Evolutionary conservation across 2,888 invertebrate species (phyloP).

Genomic region (Brachyptera putata): DNA sequence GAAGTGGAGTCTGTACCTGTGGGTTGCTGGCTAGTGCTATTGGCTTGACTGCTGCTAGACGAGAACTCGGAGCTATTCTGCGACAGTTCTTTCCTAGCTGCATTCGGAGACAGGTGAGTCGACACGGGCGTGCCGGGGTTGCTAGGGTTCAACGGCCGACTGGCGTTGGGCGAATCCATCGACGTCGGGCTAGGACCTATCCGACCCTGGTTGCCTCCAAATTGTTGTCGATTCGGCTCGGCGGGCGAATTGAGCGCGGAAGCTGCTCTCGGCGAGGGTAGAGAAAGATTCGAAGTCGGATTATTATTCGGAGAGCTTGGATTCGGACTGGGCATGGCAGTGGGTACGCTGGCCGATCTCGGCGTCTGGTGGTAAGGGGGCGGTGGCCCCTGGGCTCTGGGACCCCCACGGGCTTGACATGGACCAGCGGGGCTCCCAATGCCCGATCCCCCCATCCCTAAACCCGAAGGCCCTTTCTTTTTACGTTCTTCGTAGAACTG

Average conservation of each 20-base stretch:
- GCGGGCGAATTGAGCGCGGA: slow-evolving; percentile 67
- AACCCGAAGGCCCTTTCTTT: slow-evolving; percentile 43
- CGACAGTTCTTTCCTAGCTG: slow-evolving; percentile 44
- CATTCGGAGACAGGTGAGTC: slow-evolving; percentile 56
- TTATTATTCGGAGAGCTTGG: slow-evolving; percentile 70
- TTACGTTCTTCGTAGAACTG: slow-evolving; percentile 76
- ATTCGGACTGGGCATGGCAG: slow-evolving; percentile 68
- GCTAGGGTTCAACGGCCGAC: slow-evolving; percentile 54
- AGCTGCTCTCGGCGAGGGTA: slow-evolving; percentile 69
- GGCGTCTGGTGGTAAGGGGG: slow-evolving; percentile 73
- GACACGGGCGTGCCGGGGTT: slow-evolving; percentile 70
- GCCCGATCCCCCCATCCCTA: slow-evolving; percentile 52
- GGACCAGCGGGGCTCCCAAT: slow-evolving; percentile 43
- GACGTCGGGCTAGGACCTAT: slow-evolving; percentile 54
- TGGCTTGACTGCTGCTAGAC: slow-evolving; percentile 31
- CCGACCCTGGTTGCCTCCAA: slow-evolving; percentile 37
- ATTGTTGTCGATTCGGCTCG: slow-evolving; percentile 54
- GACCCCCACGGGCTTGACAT: slow-evolving; percentile 49
- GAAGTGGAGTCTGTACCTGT: no score
- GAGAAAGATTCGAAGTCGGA: slow-evolving; percentile 63
- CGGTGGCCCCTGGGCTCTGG: slow-evolving; percentile 62
- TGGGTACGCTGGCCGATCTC: slow-evolving; percentile 68
- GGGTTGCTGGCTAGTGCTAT: slow-evolving; percentile 43
- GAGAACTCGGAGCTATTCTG: slow-evolving; percentile 31
- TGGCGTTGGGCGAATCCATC: slow-evolving; percentile 45